Evolutionary conservation across 2,113 vertebrate genomes (phyloP).

Genomic region (Clarias macrocephalus): DNA sequence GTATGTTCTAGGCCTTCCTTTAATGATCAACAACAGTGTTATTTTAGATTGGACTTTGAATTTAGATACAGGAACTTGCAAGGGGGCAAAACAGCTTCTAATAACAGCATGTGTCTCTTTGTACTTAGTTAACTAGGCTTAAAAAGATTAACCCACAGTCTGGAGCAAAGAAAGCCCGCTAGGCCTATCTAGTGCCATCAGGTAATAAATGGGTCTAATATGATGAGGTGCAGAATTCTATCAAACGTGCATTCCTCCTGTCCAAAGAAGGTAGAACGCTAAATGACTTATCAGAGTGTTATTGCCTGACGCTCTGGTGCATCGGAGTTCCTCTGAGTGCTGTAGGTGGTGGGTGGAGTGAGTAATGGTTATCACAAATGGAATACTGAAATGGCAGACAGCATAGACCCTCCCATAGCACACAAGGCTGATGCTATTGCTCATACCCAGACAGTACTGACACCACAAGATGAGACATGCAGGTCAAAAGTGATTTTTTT

Average conservation of each 20-base stretch:
- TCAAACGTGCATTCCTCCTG: slow-evolving; percentile 46
- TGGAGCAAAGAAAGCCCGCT: slow-evolving; percentile 55
- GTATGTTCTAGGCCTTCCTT: slow-evolving; percentile 8
- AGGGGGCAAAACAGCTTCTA: slow-evolving; percentile 50
- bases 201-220: slow-evolving; percentile 63
- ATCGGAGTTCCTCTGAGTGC: slow-evolving; percentile 47
- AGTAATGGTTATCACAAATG: slow-evolving; percentile 63
- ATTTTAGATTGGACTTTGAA: background rate
- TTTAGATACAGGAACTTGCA: background rate
- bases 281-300: slow-evolving; percentile 52
- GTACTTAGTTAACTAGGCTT: slow-evolving; percentile 60
- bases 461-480: slow-evolving; percentile 46
- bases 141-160: slow-evolving; percentile 50
- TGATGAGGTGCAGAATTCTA: slow-evolving; percentile 62
- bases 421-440: slow-evolving; percentile 65
- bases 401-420: slow-evolving; percentile 59
- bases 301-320: slow-evolving; percentile 21
- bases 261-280: slow-evolving; percentile 60
- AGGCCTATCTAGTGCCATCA: slow-evolving; percentile 59
- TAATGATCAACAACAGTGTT: background rate
- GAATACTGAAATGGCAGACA: slow-evolving; percentile 68
- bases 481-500: slow-evolving; percentile 55
- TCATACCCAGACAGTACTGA: slow-evolving; percentile 58
- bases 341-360: slow-evolving; percentile 55
- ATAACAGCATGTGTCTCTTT: slow-evolving; percentile 57